Base-by-base conservation (phyloP, 2,113 vertebrate genomes). In the Pelecanus crispus region DNA sequence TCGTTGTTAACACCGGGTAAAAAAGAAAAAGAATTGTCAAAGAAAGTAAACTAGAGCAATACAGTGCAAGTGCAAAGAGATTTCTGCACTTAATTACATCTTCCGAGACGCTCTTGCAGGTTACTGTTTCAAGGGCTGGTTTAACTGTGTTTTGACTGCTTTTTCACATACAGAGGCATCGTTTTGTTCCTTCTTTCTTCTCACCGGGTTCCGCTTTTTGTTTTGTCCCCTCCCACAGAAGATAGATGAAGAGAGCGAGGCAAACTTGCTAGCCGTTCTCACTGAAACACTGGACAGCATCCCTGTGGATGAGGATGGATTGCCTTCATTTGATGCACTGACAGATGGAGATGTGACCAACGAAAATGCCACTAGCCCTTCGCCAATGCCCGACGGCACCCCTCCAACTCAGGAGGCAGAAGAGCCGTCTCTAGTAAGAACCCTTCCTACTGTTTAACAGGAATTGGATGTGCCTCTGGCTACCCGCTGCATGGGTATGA, bases 211-310 rank as follows among this genome's bases (percentile, higher is more conserved):
- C 38, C 2, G 10, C 59, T 52, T 88, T 85, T 72, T 72, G 5
- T 91, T 90, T 58, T 87, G 62, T 78, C 72, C 79, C 36, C 59
- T 97, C 72, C 36, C 90, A 38, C 98, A 99, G 99, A 99, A 99
- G 99, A 99, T 99, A 99, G 99, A 99, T 98, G 99, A 99, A 98
- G 99, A 99, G 98, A 99, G 99, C 92, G 99, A 99, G 98, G 99
- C 99, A 92, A 99, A 99, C 98, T 99, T 99, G 98, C 98, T 99
- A 98, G 99, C 99, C 66, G 99, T 99, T 97, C 99, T 99, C 97
- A 99, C 99, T 96, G 99, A 99, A 98, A 99, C 99, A 82, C 98
- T 99, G 98, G 99, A 99, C 98, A 99, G 99, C 98, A 99, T 99
- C 98, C 99, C 99, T 47, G 99, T 99, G 99, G 99, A 99, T 97